phyloP scores from a whole-genome alignment of 64 coral and sea anemone species.

The Pocillopora verrucosa region DNA sequence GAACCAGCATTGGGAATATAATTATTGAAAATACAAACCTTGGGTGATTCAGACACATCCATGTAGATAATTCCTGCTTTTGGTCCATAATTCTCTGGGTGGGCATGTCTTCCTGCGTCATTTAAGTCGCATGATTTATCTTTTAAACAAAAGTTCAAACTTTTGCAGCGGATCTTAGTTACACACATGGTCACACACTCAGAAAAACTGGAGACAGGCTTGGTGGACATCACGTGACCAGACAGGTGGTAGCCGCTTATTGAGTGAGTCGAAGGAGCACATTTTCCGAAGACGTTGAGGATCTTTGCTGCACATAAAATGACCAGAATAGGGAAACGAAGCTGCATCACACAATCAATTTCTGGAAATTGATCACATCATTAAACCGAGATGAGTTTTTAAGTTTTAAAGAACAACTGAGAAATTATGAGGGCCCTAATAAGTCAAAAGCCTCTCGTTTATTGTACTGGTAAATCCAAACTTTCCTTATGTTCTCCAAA shows the following conservation, averaged over 20 bases:
- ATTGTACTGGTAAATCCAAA: no score
- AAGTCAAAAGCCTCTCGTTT: no score
- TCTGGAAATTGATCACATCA: not conserved
- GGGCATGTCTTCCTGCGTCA: not conserved
- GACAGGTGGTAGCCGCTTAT: not conserved
- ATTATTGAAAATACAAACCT: not conserved
- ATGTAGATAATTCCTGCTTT: not conserved
- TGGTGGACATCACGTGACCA: not conserved
- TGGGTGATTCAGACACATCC: not conserved
- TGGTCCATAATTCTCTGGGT: not conserved
- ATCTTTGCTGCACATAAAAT: not conserved
- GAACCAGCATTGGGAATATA: no score
- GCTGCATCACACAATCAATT: not conserved
- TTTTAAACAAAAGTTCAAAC: not conserved
- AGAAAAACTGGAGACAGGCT: not conserved
- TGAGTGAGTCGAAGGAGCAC: not conserved
- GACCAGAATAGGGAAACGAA: not conserved
- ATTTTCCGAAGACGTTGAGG: not conserved
- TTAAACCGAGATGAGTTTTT: not conserved
- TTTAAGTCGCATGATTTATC: constrained; percentile 19
- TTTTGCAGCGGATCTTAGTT: not conserved
- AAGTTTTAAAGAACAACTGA: no score
- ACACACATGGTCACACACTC: not conserved
- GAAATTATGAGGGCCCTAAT: no score
- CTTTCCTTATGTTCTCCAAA: no score